Conservation (phyloP, 2,797 vertebrate genomes). For the Tadarida brasiliensis region DNA sequence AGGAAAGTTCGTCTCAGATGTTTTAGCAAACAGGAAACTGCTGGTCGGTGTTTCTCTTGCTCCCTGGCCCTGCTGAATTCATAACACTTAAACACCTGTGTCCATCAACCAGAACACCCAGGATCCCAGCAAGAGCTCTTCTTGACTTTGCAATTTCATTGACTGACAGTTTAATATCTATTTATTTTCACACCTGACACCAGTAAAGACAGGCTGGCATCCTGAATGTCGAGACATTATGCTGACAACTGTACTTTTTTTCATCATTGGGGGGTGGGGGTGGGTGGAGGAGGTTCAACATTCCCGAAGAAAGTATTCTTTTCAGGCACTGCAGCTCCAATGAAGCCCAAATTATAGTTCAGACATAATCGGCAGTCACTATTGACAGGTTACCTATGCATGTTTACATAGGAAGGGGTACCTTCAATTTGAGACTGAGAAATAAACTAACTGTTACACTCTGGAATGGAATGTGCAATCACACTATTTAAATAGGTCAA, state of each 20-base stretch:
- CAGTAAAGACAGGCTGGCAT: constrained; percentile 90
- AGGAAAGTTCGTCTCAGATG: constrained; percentile 83
- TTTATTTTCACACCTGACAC: constrained; percentile 93
- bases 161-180: constrained; percentile 94
- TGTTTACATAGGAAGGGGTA: constrained; percentile 81
- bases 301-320: constrained; percentile 85
- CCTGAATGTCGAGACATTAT: constrained; percentile 90
- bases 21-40: constrained; percentile 84
- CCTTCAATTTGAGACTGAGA: constrained; percentile 76
- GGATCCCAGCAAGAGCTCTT: constrained; percentile 88
- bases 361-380: constrained; percentile 83
- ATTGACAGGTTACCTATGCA: constrained; percentile 83
- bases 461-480: constrained; percentile 85
- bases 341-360: constrained; percentile 86
- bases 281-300: constrained; percentile 67
- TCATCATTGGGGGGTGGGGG: constrained; percentile 78
- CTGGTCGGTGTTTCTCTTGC: constrained; percentile 86
- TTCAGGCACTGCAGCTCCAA: constrained; percentile 80
- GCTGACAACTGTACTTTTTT: constrained; percentile 89
- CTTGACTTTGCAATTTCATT: constrained; percentile 92
- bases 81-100: constrained; percentile 90
- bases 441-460: constrained; percentile 78
- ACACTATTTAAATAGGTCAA: constrained; percentile 86
- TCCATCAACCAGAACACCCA: constrained; percentile 89
- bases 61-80: constrained; percentile 87